Conservation (phyloP, 2,888 invertebrate genomes). For the Pseudeuparius sepicola region DNA sequence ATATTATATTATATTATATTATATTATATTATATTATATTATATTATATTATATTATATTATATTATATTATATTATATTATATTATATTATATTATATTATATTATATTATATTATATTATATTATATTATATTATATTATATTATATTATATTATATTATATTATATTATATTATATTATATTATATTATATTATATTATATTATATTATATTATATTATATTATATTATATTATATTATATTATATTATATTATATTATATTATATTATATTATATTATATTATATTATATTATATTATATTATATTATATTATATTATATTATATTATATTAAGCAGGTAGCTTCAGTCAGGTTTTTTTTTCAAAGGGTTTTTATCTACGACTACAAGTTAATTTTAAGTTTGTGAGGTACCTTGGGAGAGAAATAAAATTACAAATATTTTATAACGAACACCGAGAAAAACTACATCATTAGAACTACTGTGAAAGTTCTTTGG, state of each 20-base stretch:
- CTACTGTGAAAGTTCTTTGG: too few species aligned
- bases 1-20: conserved; percentile 3
- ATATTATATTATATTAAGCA: conserved; percentile 2
- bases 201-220: conserved; percentile 3
- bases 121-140: conserved; percentile 3
- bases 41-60: conserved; percentile 3
- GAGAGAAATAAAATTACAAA: too few species aligned
- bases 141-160: conserved; percentile 3
- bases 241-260: conserved; percentile 3
- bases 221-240: conserved; percentile 3
- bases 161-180: conserved; percentile 3
- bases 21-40: conserved; percentile 3
- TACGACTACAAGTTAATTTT: too few species aligned
- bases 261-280: conserved; percentile 3
- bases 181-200: conserved; percentile 3
- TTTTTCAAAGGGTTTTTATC: too few species aligned
- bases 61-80: conserved; percentile 3
- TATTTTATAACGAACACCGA: too few species aligned
- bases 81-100: conserved; percentile 3
- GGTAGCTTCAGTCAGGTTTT: too few species aligned
- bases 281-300: conserved; percentile 3
- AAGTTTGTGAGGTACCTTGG: too few species aligned
- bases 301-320: conserved; percentile 3
- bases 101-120: conserved; percentile 3
- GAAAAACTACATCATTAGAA: too few species aligned